Conservation (phyloP, 2,113 vertebrate genomes). For the Murina feae region DNA sequence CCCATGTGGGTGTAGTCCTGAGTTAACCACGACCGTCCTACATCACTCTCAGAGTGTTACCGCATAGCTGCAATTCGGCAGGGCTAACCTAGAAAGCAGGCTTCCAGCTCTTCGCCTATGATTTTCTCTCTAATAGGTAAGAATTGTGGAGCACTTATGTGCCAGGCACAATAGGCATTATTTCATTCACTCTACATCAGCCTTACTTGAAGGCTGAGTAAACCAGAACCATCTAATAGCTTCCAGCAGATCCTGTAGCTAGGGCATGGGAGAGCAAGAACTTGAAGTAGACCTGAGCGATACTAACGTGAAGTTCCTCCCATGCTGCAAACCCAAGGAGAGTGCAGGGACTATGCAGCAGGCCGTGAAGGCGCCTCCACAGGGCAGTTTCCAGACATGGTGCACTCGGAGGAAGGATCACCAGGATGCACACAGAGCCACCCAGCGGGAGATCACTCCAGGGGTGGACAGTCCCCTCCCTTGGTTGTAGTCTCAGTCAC, state of each 20-base stretch:
- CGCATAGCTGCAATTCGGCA: not conserved
- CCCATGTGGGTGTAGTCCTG: not conserved
- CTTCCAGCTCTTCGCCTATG: not conserved
- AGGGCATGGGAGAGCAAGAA: not conserved
- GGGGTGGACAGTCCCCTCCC: not conserved
- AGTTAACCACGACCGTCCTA: not conserved
- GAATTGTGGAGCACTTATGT: not conserved
- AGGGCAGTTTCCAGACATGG: not conserved
- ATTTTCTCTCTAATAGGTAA: not conserved
- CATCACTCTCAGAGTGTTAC: not conserved
- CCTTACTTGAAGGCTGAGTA: not conserved
- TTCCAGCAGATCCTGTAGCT: not conserved
- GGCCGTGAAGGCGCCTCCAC: not conserved
- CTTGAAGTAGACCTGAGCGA: not conserved
- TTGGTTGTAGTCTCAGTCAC: not conserved
- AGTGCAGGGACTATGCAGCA: not conserved
- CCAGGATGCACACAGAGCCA: not conserved
- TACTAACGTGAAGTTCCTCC: not conserved
- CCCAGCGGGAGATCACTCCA: too few species aligned
- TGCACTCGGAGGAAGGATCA: not conserved
- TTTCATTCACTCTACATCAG: not conserved
- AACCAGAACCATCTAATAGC: not conserved
- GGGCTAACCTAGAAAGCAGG: not conserved
- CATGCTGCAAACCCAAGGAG: not conserved
- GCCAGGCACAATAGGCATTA: not conserved